phyloP scores from a whole-genome alignment of 2,113 vertebrate genomes.

The Lichenostomus cassidix region DNA sequence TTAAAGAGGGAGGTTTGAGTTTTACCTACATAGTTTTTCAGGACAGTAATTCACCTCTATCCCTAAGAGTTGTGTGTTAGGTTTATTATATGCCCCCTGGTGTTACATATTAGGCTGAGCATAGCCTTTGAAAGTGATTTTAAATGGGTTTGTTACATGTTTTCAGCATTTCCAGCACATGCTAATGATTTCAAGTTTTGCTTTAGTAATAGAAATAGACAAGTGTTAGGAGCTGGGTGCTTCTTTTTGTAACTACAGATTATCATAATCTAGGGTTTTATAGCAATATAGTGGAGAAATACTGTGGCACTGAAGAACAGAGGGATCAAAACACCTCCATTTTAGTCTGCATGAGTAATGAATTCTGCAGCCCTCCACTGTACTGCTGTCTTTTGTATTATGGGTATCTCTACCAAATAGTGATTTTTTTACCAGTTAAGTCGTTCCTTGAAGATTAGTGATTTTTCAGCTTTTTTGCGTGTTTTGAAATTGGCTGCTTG shows the following conservation, averaged over 20 bases:
- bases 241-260: not conserved
- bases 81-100: not conserved
- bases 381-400: not conserved
- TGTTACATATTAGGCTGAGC: not conserved
- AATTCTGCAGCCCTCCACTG: not conserved
- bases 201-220: not conserved
- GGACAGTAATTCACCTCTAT: not conserved
- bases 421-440: not conserved
- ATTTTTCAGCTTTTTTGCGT: not conserved
- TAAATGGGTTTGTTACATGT: not conserved
- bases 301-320: not conserved
- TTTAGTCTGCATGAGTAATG: not conserved
- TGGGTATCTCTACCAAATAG: not conserved
- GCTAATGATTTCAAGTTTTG: not conserved
- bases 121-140: not conserved
- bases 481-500: not conserved
- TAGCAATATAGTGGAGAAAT: not conserved
- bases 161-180: not conserved
- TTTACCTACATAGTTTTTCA: not conserved
- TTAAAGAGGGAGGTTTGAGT: not conserved
- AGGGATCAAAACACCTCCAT: not conserved
- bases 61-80: not conserved
- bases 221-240: not conserved
- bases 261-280: not conserved
- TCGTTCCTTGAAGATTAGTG: not conserved